Conservation (phyloP, 2,797 vertebrate genomes). For the Lagocephalus sceleratus region DNA sequence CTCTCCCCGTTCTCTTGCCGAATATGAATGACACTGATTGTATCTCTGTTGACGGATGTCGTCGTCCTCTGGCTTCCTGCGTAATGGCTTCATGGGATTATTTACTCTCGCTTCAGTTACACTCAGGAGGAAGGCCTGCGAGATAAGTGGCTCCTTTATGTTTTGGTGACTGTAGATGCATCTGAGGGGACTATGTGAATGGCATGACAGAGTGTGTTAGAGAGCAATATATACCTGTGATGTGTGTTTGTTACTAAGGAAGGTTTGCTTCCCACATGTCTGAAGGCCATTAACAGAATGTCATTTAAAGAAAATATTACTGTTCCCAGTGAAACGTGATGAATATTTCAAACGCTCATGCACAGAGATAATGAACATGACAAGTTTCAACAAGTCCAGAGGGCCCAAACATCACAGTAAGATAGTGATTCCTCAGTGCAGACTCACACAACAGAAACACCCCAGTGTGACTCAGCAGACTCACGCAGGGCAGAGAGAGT, state of each 20-base stretch:
- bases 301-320: neutral
- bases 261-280: neutral
- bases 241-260: too few relatives aligned
- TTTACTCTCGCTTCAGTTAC: conserved; percentile 35
- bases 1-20: conserved; percentile 15
- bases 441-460: conserved; percentile 39
- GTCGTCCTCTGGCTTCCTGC: conserved; percentile 38
- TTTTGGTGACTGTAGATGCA: conserved; percentile 59
- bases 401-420: conserved; percentile 19
- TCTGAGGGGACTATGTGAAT: conserved; percentile 29
- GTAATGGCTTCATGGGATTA: conserved; percentile 33
- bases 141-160: conserved; percentile 52
- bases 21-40: conserved; percentile 54
- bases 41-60: conserved; percentile 44
- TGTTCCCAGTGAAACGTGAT: neutral
- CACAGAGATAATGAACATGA: conserved; percentile 27
- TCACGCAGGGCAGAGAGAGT: neutral
- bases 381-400: conserved; percentile 26
- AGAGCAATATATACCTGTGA: too few relatives aligned
- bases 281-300: neutral
- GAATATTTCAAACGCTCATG: conserved; percentile 25
- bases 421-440: conserved; percentile 30
- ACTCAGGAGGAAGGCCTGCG: conserved; percentile 40
- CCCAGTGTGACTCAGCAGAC: conserved; percentile 49
- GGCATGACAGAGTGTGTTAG: conserved; percentile 6